Evolutionary conservation across 2,113 vertebrate species (phyloP).

Genomic region (Gallinago media): DNA sequence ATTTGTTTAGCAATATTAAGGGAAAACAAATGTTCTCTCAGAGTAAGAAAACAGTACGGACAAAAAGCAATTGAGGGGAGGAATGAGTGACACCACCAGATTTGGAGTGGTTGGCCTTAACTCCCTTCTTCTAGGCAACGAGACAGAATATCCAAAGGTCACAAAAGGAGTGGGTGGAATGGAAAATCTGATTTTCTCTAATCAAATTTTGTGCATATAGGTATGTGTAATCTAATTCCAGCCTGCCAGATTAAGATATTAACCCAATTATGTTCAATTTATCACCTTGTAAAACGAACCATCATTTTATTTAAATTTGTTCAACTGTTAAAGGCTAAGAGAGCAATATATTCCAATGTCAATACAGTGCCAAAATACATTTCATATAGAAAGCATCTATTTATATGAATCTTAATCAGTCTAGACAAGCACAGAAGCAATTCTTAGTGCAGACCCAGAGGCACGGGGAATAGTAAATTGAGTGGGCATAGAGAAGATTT

Average conservation of each 20-base stretch:
- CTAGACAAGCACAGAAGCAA: slow-evolving; percentile 67
- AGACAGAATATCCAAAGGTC: slow-evolving; percentile 10
- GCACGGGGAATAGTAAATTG: slow-evolving; percentile 67
- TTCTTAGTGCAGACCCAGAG: slow-evolving; percentile 64
- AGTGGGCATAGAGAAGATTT: slow-evolving; percentile 56
- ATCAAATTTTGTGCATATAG: slow-evolving; percentile 40
- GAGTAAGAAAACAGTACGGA: background rate
- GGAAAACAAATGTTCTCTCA: background rate
- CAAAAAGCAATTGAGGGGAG: background rate
- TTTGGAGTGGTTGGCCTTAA: background rate
- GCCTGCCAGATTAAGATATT: slow-evolving; percentile 73
- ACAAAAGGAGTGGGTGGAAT: background rate
- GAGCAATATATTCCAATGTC: slow-evolving; percentile 68
- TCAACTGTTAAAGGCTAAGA: slow-evolving; percentile 71
- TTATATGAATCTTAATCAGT: slow-evolving; percentile 70
- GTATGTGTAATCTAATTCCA: slow-evolving; percentile 64
- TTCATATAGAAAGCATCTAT: slow-evolving; percentile 74
- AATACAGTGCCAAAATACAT: slow-evolving; percentile 71
- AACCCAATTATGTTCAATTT: slow-evolving; percentile 72
- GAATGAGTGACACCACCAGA: background rate
- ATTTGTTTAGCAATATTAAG: background rate
- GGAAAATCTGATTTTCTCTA: slow-evolving; percentile 48
- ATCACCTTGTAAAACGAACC: slow-evolving; percentile 68
- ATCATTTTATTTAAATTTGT: slow-evolving; percentile 75
- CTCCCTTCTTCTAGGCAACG: background rate